Percentiles rank a stretch among this genome's conserved stretches.
Evolutionary conservation across 1,140 invertebrate species (phyloP).

Genomic region (Pectinophora gossypiella): DNA sequence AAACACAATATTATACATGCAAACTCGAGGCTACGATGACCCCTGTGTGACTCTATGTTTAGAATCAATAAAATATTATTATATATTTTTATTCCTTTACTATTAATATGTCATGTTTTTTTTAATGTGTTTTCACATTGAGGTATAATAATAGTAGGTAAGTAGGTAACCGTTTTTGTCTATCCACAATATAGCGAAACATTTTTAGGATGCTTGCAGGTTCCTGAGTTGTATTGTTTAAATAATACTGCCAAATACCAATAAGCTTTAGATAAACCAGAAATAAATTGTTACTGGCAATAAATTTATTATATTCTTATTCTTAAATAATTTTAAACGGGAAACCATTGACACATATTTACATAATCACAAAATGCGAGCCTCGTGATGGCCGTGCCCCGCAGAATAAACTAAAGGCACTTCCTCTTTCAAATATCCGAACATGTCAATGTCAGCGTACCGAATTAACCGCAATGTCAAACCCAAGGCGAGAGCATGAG

Average conservation of each 20-base stretch:
- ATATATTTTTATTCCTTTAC: not conserved
- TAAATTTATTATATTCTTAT: too few species aligned
- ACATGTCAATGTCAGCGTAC: conserved; percentile 59
- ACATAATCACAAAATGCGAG: conserved; percentile 1
- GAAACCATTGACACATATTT: not conserved
- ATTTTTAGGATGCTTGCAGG: too few species aligned
- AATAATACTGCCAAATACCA: too few species aligned
- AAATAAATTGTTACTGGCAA: too few species aligned
- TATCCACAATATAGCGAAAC: too few species aligned
- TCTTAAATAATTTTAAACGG: not conserved
- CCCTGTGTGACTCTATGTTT: conserved; percentile 30
- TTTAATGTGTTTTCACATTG: too few species aligned
- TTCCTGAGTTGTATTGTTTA: too few species aligned
- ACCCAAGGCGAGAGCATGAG: conserved; percentile 42
- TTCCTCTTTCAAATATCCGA: conserved; percentile 60
- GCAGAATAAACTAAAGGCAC: conserved; percentile 21
- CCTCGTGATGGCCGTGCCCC: conserved; percentile 16
- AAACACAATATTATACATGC: conserved; percentile 26
- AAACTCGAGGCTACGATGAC: conserved; percentile 26
- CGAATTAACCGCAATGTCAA: conserved; percentile 64
- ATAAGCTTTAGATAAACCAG: too few species aligned
- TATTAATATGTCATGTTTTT: too few species aligned
- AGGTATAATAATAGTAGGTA: too few species aligned
- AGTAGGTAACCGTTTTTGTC: too few species aligned
- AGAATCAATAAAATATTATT: conserved; percentile 3